A percentile compares a stretch with the other conserved stretches of the same genome.
Conservation (phyloP, 2,888 invertebrate species). For the Fragum whitleyi region DNA sequence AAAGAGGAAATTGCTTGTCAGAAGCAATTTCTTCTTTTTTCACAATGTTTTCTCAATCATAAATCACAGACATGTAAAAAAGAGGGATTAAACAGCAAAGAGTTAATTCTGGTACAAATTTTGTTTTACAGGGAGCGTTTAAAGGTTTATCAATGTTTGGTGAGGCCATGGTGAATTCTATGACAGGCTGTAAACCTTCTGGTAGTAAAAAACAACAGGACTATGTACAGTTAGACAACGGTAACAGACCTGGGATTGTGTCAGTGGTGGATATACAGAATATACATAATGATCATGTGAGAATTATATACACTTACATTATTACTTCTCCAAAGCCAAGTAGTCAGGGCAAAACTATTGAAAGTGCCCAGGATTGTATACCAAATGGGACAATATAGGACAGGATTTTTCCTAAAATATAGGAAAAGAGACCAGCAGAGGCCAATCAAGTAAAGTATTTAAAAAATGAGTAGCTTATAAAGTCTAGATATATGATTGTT, state of each 20-base stretch:
- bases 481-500: too few relatives aligned
- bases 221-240: conserved; percentile 75
- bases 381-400: too few relatives aligned
- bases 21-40: background rate
- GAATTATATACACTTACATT: conserved; percentile 23
- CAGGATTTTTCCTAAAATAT: too few relatives aligned
- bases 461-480: too few relatives aligned
- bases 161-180: conserved; percentile 95
- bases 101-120: background rate
- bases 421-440: too few relatives aligned
- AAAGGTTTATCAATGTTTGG: conserved; percentile 94
- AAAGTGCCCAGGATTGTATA: too few relatives aligned
- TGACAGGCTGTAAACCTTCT: conserved; percentile 88
- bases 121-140: conserved; percentile 89
- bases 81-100: background rate
- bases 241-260: conserved; percentile 91
- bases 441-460: too few relatives aligned
- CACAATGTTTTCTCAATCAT: background rate
- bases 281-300: conserved; percentile 77
- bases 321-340: too few relatives aligned
- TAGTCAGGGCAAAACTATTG: too few relatives aligned
- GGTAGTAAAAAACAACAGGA: conserved; percentile 80
- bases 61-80: background rate
- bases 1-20: background rate
- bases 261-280: conserved; percentile 91